Base-by-base conservation (phyloP, 2,113 vertebrate species). In the Scatophagus argus region DNA sequence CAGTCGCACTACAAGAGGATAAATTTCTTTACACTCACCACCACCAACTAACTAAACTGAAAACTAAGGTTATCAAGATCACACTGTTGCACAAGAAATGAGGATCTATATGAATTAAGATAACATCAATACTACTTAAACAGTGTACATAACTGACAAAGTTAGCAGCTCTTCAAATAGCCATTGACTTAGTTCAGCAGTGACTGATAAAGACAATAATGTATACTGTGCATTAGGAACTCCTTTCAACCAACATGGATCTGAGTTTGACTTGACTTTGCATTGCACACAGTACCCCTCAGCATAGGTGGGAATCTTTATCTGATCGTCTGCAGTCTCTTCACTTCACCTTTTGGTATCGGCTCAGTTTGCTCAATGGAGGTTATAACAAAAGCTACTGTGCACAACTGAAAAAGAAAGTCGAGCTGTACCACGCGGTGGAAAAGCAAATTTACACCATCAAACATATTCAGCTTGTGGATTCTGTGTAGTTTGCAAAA, bases 1-100 rank as follows among this genome's bases (percentile, higher is more conserved):
- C 16, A 54, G 62, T 77, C 54, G 46, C 36, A 16, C 64, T 47
- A 16, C 29, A 39, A 61, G 39, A 74, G 46, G 46, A 1, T 0
- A 31, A 0, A 43, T 58, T 44, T 55, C 32, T 23, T 23, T 17
- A 75, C 44, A 60, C 47, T 36, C 13, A n/a, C n/a, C n/a, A n/a
- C n/a, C n/a, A n/a, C n/a, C n/a, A 25, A 49, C 14, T 51, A 32
- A 43, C 13, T 19, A 23, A 55, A 55, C 13, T 63, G 46, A 58
- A 64, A 65, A 72, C 63, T 8, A 38, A 75, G 60, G 54, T 61
- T 49, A 68, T 23, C 3, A 0, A 19, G 67, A 62, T 74, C 64
- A 66, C 19, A 51, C 25, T 41, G 10, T 60, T 49, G 23, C 46
- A 68, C 6, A 46, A 69, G 62, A 47, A 69, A 51, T 32, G 31